phyloP scores from a whole-genome alignment of 2,888 invertebrate genomes.

The Catocala fraxini region DNA sequence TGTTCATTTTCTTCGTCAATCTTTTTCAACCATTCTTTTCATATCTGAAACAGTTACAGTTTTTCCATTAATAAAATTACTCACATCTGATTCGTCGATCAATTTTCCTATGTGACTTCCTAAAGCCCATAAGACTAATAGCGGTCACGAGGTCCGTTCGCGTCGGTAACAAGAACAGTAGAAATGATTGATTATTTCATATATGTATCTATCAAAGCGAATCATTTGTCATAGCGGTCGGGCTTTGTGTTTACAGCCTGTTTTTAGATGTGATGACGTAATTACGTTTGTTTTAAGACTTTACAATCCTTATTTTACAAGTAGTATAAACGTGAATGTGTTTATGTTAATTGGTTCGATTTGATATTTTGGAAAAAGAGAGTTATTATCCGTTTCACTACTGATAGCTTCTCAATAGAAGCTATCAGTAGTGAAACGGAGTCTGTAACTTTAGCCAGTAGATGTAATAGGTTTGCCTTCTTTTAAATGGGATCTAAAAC shows the following conservation, averaged over 20 bases:
- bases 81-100: conserved; percentile 12
- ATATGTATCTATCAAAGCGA: conserved; percentile 33
- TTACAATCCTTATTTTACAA: background rate
- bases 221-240: conserved; percentile 34
- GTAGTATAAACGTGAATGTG: too few relatives aligned
- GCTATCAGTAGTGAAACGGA: too few relatives aligned
- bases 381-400: too few relatives aligned
- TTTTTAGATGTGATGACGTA: background rate
- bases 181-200: conserved; percentile 29
- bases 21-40: background rate
- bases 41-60: background rate
- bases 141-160: conserved; percentile 26
- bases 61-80: conserved; percentile 17
- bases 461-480: too few relatives aligned
- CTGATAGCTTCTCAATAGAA: too few relatives aligned
- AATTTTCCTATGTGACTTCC: conserved; percentile 14
- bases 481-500: too few relatives aligned
- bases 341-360: too few relatives aligned
- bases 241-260: conserved; percentile 4
- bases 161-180: conserved; percentile 3
- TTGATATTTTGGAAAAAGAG: too few relatives aligned
- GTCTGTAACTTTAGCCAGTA: too few relatives aligned
- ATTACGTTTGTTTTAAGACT: background rate
- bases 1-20: too few relatives aligned
- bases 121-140: conserved; percentile 37